Evolutionary conservation across 2,888 invertebrate species (phyloP).

Genomic region (Chloroclystis v-ata): DNA sequence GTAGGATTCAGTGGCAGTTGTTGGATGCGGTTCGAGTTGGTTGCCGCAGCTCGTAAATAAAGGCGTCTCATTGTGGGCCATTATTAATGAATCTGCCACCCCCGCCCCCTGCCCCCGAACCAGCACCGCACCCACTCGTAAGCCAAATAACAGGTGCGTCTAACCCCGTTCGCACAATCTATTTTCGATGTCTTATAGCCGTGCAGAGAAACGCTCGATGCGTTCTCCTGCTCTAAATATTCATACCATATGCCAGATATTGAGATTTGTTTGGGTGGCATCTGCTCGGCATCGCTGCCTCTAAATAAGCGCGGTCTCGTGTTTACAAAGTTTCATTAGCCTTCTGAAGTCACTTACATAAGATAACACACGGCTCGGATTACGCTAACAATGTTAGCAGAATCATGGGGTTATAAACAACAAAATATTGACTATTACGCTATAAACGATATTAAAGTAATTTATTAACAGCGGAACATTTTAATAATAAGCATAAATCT

Average conservation of each 20-base stretch:
- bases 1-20: conserved; percentile 39
- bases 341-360: conserved; percentile 63
- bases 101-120: conserved; percentile 46
- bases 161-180: conserved; percentile 78
- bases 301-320: conserved; percentile 65
- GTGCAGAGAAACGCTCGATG: conserved; percentile 70
- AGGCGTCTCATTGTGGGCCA: conserved; percentile 74
- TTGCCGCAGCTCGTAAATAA: conserved; percentile 73
- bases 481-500: conserved; percentile 14
- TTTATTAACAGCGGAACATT: conserved; percentile 3
- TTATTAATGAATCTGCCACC: conserved; percentile 74
- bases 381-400: not conserved
- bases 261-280: conserved; percentile 76
- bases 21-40: conserved; percentile 59
- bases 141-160: conserved; percentile 77
- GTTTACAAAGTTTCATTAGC: conserved; percentile 71
- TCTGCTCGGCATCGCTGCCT: conserved; percentile 67
- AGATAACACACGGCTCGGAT: conserved; percentile 62
- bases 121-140: conserved; percentile 57
- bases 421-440: too few relatives aligned
- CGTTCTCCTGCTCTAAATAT: conserved; percentile 73
- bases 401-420: too few relatives aligned
- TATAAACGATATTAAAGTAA: too few relatives aligned
- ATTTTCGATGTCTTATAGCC: conserved; percentile 77
- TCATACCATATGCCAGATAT: conserved; percentile 75